Conservation (phyloP, 2,888 invertebrate genomes). For the Ichneumon xanthorius region DNA sequence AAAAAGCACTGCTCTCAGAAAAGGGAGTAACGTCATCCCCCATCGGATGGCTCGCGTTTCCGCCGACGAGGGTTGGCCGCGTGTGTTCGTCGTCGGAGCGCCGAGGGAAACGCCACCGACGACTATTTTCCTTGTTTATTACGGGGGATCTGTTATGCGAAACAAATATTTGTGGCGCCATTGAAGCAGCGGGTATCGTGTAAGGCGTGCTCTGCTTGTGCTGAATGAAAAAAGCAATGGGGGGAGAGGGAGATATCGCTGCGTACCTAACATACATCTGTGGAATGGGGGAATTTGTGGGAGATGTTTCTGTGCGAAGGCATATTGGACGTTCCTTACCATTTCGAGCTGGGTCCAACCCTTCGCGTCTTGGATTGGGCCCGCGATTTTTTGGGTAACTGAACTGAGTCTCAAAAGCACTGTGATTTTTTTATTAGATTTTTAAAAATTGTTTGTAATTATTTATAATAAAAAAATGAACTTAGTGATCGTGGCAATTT, state of each 20-base stretch:
- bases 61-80: conserved; percentile 28
- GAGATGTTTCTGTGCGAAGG: conserved; percentile 37
- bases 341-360: no score
- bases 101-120: conserved; percentile 27
- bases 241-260: conserved; percentile 29
- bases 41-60: conserved; percentile 34
- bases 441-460: no score
- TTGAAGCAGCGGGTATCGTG: conserved; percentile 48
- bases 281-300: conserved; percentile 18
- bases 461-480: no score
- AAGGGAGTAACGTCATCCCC: conserved; percentile 29
- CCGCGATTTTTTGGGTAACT: no score
- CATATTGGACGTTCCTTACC: not conserved
- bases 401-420: no score
- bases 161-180: conserved; percentile 65
- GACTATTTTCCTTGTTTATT: conserved; percentile 60
- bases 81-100: not conserved
- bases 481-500: no score
- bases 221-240: not conserved
- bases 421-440: no score
- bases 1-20: conserved; percentile 21
- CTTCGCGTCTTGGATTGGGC: no score
- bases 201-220: conserved; percentile 9
- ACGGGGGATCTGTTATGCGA: conserved; percentile 52
- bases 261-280: conserved; percentile 29